phyloP scores from a whole-genome alignment of 2,888 invertebrate species.

The Thera britannica region DNA sequence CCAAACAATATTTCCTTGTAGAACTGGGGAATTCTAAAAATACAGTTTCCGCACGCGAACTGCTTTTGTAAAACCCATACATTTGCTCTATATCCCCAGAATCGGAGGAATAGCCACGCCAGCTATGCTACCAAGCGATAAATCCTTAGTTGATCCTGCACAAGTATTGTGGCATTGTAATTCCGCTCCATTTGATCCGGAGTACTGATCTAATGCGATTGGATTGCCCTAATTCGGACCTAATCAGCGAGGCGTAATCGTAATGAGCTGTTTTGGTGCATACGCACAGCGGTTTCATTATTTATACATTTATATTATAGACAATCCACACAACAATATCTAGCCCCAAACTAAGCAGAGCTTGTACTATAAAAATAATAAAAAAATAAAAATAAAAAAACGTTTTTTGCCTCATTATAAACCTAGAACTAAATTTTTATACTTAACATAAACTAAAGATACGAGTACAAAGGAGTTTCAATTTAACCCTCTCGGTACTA shows the following conservation, averaged over 20 bases:
- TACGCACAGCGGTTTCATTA: neutral
- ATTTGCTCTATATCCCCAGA: constrained; percentile 18
- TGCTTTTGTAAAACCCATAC: constrained; percentile 16
- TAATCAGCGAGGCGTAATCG: constrained; percentile 37
- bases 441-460: no score
- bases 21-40: neutral
- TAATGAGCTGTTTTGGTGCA: constrained; percentile 30
- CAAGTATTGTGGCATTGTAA: constrained; percentile 24
- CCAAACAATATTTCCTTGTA: no score
- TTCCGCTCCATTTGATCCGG: constrained; percentile 36
- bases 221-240: constrained; percentile 41
- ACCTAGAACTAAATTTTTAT: no score
- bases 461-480: no score
- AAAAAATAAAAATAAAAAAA: no score
- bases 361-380: no score
- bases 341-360: no score
- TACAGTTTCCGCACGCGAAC: neutral
- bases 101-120: constrained; percentile 20
- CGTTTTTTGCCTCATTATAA: no score
- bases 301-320: no score
- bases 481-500: no score
- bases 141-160: constrained; percentile 28
- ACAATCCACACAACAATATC: no score
- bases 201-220: constrained; percentile 38
- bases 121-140: constrained; percentile 13